Base-by-base conservation (phyloP, 1,140 invertebrate genomes). In the Neuroterus valhalla region DNA sequence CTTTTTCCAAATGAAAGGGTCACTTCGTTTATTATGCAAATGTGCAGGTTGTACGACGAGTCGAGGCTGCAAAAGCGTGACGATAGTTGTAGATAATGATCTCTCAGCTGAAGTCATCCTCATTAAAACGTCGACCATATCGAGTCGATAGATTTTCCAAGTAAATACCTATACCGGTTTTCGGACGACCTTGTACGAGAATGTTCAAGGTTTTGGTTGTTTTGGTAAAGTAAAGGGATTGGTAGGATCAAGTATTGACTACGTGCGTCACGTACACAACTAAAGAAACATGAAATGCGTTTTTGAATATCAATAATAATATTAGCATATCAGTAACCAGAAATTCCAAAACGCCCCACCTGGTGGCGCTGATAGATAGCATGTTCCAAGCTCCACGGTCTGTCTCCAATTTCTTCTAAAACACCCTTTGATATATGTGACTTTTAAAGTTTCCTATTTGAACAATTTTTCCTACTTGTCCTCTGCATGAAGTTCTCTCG, bases 21-120 rank as follows among this genome's bases (percentile, higher is more conserved):
- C 55, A 62, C 55, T 62, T 62, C 12, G 14, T 62, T 62, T 62
- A 62, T 31, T 62, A 62, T 62, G 55, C 55, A 62, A 62, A 62
- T 62, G 3, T 10, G n/a, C 23, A 23, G 55, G 21, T 62, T 31
- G 26, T 31, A 62, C 55, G 55, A 31, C n/a, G 55, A 52, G 23
- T 15, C 23, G 55, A 62, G 55, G 31, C 31, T 62, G 55, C 55
- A 3, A 62, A 62, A 62, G 26, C 55, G 55, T 62, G 55, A 62
- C 55, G 23, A 62, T 62, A 23, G 55, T 15, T 31, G 55, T 31
- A 31, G 55, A 62, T 62, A 62, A 62, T 62, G n/a, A 62, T 62
- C 55, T 62, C n/a, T 15, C 31, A 52, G 55, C 31, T 62, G 55
- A 38, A 62, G 55, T 62, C 55, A 38, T 62, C 55, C 55, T 62